phyloP scores from a whole-genome alignment of 2,113 vertebrate genomes.

The Bos indicus region DNA sequence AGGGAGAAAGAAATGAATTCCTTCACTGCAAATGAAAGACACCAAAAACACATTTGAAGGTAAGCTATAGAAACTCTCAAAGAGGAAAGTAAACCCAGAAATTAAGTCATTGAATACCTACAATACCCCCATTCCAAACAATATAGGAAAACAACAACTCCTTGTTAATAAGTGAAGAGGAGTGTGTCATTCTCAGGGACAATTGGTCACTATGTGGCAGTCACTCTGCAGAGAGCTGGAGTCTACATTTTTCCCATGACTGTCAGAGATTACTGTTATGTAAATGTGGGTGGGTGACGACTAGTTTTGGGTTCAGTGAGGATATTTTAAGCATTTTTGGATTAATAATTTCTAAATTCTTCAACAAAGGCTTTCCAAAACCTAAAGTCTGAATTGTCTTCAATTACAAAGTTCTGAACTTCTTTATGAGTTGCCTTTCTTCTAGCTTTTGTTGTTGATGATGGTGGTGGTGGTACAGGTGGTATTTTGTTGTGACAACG shows the following conservation, averaged over 20 bases:
- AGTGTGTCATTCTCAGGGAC: background rate
- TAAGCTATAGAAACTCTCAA: background rate
- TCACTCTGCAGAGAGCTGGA: background rate
- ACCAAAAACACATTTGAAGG: background rate
- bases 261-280: slow-evolving; percentile 6
- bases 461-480: background rate
- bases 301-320: slow-evolving; percentile 11
- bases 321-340: slow-evolving; percentile 28
- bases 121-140: background rate
- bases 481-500: background rate
- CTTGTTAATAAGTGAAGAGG: background rate
- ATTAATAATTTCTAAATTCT: slow-evolving; percentile 26
- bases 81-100: background rate
- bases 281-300: slow-evolving; percentile 12
- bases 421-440: background rate
- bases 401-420: background rate
- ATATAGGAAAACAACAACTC: background rate
- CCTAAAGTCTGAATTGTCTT: background rate
- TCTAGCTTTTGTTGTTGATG: background rate
- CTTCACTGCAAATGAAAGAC: slow-evolving; percentile 9
- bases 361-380: slow-evolving; percentile 15
- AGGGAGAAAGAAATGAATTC: background rate
- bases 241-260: background rate
- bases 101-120: background rate
- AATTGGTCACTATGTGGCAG: background rate